A percentile compares a stretch with the other conserved stretches of the same genome.
Conservation (phyloP, 1,140 invertebrate genomes). For the Chrysomallon squamiferum region DNA sequence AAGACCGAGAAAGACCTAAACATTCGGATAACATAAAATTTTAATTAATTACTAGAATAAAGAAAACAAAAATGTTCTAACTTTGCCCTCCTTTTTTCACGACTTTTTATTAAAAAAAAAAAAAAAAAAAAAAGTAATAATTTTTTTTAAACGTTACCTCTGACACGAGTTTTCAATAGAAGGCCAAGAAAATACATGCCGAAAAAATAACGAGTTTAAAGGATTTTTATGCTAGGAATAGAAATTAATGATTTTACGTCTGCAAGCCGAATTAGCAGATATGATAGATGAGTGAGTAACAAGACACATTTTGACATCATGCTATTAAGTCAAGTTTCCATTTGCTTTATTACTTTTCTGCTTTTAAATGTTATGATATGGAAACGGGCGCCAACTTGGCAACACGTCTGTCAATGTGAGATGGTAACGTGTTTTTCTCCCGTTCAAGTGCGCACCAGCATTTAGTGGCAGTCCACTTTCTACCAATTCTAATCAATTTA, state of each 20-base stretch:
- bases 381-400: slow-evolving; percentile 1
- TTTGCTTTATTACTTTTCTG: slow-evolving; percentile 24
- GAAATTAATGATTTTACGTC: slow-evolving; percentile 25
- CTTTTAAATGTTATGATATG: slow-evolving; percentile 20
- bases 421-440: background rate
- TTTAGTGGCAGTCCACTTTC: background rate
- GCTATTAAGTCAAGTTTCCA: slow-evolving; percentile 16
- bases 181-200: background rate
- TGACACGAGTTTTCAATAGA: too few relatives aligned
- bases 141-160: too few relatives aligned
- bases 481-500: slow-evolving; percentile 19
- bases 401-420: slow-evolving; percentile 4
- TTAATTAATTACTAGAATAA: too few relatives aligned
- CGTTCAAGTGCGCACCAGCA: background rate
- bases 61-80: too few relatives aligned
- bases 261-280: slow-evolving; percentile 10
- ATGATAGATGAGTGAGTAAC: slow-evolving; percentile 14
- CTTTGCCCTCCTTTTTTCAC: too few relatives aligned
- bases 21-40: too few relatives aligned
- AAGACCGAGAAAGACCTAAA: too few relatives aligned
- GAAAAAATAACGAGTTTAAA: slow-evolving; percentile 1
- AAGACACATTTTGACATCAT: slow-evolving; percentile 9
- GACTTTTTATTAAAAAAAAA: too few relatives aligned
- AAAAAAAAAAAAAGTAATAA: too few relatives aligned
- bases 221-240: slow-evolving; percentile 3